These are phyloP conservation scores for Cantharis flavilabris DNA, from an alignment of 2,888 invertebrate genomes.

Conservation along the genomic window DNA sequence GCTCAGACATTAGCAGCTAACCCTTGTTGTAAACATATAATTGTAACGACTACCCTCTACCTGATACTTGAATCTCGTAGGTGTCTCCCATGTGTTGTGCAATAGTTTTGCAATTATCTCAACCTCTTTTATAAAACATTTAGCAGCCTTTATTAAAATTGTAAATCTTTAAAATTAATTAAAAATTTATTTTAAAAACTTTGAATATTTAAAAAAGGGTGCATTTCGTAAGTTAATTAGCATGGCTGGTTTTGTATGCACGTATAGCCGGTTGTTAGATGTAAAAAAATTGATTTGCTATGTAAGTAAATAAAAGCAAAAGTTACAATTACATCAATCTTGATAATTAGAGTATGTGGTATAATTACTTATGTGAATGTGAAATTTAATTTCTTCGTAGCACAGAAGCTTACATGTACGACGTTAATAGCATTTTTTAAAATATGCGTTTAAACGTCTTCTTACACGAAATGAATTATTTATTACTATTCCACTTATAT, in stretches of 20 bases:
- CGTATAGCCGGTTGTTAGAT: not conserved
- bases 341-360: constrained; percentile 31
- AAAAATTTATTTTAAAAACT: not conserved
- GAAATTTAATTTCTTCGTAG: constrained; percentile 38
- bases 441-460: not conserved
- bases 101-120: constrained; percentile 58
- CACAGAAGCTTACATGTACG: constrained; percentile 34
- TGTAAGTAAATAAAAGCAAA: constrained; percentile 8
- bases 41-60: constrained; percentile 29
- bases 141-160: constrained; percentile 22
- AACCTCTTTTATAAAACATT: constrained; percentile 26
- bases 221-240: not conserved
- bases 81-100: constrained; percentile 53
- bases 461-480: constrained; percentile 2
- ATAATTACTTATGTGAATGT: constrained; percentile 36
- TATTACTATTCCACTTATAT: not conserved
- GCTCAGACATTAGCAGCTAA: constrained; percentile 46
- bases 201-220: not conserved
- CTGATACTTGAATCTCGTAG: constrained; percentile 29
- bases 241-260: not conserved
- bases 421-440: constrained; percentile 21
- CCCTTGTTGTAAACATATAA: constrained; percentile 39
- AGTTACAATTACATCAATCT: constrained; percentile 38
- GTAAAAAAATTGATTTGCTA: not conserved
- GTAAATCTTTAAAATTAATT: constrained; percentile 16